These are phyloP conservation scores for Bufo bufo DNA, from an alignment of 2,113 vertebrate genomes.

Conservation along the genomic window DNA sequence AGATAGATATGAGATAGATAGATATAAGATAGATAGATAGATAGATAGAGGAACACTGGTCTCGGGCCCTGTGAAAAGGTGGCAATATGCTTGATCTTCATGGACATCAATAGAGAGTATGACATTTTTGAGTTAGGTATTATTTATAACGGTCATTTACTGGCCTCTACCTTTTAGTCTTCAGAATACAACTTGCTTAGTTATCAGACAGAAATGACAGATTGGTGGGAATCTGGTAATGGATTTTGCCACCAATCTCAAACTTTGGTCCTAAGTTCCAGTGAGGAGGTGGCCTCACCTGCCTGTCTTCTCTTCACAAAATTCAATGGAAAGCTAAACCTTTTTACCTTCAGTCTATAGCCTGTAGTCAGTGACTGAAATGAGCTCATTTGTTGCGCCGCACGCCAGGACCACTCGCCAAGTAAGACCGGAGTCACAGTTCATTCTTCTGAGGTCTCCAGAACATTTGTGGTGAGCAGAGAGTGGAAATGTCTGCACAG, in stretches of 20 bases:
- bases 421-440: not conserved
- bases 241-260: not conserved
- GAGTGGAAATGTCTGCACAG: not conserved
- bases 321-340: too few relatives aligned
- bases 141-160: too few relatives aligned
- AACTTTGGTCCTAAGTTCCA: not conserved
- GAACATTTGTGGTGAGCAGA: slow-evolving; percentile 4
- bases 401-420: not conserved
- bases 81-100: too few relatives aligned
- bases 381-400: not conserved
- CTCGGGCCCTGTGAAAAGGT: too few relatives aligned
- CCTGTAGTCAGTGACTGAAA: not conserved
- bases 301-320: not conserved
- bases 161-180: too few relatives aligned
- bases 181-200: too few relatives aligned
- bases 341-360: not conserved
- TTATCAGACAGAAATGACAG: too few relatives aligned
- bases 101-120: too few relatives aligned
- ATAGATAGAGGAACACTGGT: too few relatives aligned
- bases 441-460: not conserved
- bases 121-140: too few relatives aligned
- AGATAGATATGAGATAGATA: too few relatives aligned
- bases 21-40: too few relatives aligned
- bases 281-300: not conserved
- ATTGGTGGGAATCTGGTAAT: not conserved